Evolutionary conservation across 2,797 vertebrate species (phyloP).

Genomic region (Adrianichthys oophorus): DNA sequence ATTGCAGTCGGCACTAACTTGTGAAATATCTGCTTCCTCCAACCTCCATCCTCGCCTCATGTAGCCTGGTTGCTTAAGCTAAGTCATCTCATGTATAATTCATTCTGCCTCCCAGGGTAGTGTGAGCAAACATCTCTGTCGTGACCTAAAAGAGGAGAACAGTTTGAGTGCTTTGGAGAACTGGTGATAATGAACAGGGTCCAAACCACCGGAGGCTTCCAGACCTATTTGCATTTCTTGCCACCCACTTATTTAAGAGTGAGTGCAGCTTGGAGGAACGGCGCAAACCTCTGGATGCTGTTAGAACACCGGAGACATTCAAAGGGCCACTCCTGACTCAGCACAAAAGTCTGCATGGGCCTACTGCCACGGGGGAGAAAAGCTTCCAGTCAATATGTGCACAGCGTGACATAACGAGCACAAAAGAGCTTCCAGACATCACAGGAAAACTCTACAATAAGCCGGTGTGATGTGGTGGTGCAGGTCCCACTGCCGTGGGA

Average conservation of each 20-base stretch:
- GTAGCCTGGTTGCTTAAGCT: slow-evolving; percentile 9
- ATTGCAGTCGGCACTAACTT: slow-evolving; percentile 15
- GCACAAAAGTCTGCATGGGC: slow-evolving; percentile 15
- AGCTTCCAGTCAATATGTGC: slow-evolving; percentile 23
- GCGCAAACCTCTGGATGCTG: slow-evolving; percentile 42
- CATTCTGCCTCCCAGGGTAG: slow-evolving; percentile 34
- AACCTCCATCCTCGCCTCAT: slow-evolving; percentile 7
- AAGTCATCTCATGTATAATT: slow-evolving; percentile 54
- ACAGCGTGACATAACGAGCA: slow-evolving; percentile 1
- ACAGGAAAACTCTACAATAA: not conserved
- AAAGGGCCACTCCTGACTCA: slow-evolving; percentile 10
- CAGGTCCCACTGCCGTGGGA: too few relatives aligned
- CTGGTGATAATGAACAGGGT: slow-evolving; percentile 53
- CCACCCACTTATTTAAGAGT: slow-evolving; percentile 30
- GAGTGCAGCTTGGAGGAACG: slow-evolving; percentile 20
- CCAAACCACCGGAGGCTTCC: slow-evolving; percentile 13
- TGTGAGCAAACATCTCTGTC: slow-evolving; percentile 43
- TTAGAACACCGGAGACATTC: slow-evolving; percentile 15
- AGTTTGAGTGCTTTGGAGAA: slow-evolving; percentile 23
- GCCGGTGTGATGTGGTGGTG: too few relatives aligned
- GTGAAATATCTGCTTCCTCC: slow-evolving; percentile 27
- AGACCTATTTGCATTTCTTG: slow-evolving; percentile 43
- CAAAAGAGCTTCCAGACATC: not conserved
- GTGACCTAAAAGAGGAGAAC: slow-evolving; percentile 34
- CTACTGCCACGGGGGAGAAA: slow-evolving; percentile 7